These are phyloP conservation scores for Mola mola DNA, from an alignment of 2,113 vertebrate genomes.

Conservation along the genomic window DNA sequence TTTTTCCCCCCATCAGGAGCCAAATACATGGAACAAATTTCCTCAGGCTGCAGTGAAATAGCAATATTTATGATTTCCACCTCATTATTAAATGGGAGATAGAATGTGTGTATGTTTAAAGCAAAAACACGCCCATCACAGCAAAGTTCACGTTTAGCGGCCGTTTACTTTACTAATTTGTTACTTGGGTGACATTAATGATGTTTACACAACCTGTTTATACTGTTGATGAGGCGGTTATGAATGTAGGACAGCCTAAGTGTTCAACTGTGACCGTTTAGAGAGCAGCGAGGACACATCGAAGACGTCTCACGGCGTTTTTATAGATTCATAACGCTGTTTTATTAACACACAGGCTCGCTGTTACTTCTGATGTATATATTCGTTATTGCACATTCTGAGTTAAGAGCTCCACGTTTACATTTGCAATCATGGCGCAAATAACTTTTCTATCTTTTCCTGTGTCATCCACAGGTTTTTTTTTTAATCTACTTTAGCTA, in stretches of 20 bases:
- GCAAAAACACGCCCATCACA: conserved; percentile 16
- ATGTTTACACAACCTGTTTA: conserved; percentile 31
- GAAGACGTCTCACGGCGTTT: too few species aligned
- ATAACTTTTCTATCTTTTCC: too few species aligned
- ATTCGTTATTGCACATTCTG: too few species aligned
- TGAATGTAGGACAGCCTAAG: background rate
- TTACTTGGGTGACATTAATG: conserved; percentile 10
- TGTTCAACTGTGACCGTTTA: too few species aligned
- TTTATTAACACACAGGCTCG: too few species aligned
- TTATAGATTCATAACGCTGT: too few species aligned
- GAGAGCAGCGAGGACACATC: too few species aligned
- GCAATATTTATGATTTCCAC: conserved; percentile 26
- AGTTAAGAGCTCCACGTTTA: too few species aligned
- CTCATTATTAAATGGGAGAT: conserved; percentile 30
- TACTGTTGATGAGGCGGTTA: conserved; percentile 8
- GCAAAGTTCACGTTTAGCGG: conserved; percentile 20
- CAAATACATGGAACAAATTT: conserved; percentile 18
- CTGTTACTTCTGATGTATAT: too few species aligned
- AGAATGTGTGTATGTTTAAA: conserved; percentile 17
- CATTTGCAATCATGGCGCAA: too few species aligned
- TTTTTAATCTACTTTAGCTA: too few species aligned
- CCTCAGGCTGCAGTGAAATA: conserved; percentile 17
- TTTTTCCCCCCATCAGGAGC: conserved; percentile 23
- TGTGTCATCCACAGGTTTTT: background rate
- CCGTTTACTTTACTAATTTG: conserved; percentile 21